Base-by-base conservation (phyloP, 2,888 invertebrate genomes). In the Galerucella nymphaeae region DNA sequence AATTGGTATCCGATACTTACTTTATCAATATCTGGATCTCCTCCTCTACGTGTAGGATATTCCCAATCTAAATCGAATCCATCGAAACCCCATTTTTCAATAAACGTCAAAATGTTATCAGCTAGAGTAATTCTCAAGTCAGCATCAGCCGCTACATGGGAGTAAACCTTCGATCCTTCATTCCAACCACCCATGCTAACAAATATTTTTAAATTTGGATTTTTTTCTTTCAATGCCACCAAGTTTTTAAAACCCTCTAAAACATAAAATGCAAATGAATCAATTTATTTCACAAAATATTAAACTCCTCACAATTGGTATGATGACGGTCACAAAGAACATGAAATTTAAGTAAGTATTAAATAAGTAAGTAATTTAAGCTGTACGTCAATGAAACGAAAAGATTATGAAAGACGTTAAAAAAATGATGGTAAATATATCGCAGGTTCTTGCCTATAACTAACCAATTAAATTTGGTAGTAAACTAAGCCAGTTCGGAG, bases 41-140 rank as follows among this genome's bases (percentile, higher is more conserved):
- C 58, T 64, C 80, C 79, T 70, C 82, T 77, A 42, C 77, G 74
- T 38, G 92, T 94, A 9, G 95, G 95, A 83, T 95, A 95, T 85
- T 95, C 95, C 95, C 95, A 95, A 82, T 95, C 95, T 76, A 95
- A 88, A 83, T 95, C 95, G 79, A 95, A 90, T 0, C 95, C 95
- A 81, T 95, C 94, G 78, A 95, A 95, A 16, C 90, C 87, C 82
- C 94, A 94, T 61, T 71, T 50, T 42, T 77, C 67, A 0, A 79
- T 61, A 66, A 79, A 76, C 2, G 14, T 41, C n/a, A 77, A 48
- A 58, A 76, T 67, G 13, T 73, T 69, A 16, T 71, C n/a, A 5
- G 71, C 73, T 10, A 79, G 50, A 2, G 11, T 63, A 20, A 59
- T 57, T 23, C 75, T 71, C 41, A 63, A 59, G 11, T 14, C 67